These are phyloP conservation scores for Anabas testudineus DNA, from an alignment of 2,797 vertebrate genomes.

Conservation along the genomic window DNA sequence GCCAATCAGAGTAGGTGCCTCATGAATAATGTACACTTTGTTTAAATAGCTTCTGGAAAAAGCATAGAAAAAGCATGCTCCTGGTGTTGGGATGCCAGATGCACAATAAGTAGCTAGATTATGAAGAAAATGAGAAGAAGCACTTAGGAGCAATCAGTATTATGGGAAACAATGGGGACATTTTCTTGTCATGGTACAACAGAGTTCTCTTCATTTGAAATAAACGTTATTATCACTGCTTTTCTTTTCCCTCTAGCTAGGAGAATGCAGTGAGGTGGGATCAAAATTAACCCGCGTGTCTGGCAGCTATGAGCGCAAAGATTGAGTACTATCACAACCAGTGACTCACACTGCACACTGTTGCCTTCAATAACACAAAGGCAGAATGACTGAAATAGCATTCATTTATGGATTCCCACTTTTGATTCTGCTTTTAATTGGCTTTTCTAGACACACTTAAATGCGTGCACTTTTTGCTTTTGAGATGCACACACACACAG, in stretches of 20 bases:
- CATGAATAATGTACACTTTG: too few species aligned
- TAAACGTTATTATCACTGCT: constrained; percentile 25
- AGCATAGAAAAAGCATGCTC: neutral
- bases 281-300: constrained; percentile 48
- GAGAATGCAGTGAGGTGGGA: constrained; percentile 18
- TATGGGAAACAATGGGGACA: constrained; percentile 34
- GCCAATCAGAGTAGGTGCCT: too few species aligned
- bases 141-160: constrained; percentile 27
- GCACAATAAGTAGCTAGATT: constrained; percentile 2
- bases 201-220: constrained; percentile 33
- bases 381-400: constrained; percentile 42
- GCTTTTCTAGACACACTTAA: constrained; percentile 31
- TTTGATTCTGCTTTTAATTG: constrained; percentile 65
- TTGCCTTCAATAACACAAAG: constrained; percentile 43
- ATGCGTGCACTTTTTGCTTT: constrained; percentile 17
- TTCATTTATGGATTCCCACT: constrained; percentile 55
- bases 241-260: constrained; percentile 30
- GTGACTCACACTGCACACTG: constrained; percentile 49
- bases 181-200: constrained; percentile 15
- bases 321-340: constrained; percentile 34
- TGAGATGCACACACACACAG: constrained; percentile 16
- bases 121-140: constrained; percentile 20
- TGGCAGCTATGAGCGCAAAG: constrained; percentile 40
- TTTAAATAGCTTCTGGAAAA: too few species aligned
- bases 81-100: neutral